Conservation (phyloP, 2,113 vertebrate genomes). For the Motacilla alba region DNA sequence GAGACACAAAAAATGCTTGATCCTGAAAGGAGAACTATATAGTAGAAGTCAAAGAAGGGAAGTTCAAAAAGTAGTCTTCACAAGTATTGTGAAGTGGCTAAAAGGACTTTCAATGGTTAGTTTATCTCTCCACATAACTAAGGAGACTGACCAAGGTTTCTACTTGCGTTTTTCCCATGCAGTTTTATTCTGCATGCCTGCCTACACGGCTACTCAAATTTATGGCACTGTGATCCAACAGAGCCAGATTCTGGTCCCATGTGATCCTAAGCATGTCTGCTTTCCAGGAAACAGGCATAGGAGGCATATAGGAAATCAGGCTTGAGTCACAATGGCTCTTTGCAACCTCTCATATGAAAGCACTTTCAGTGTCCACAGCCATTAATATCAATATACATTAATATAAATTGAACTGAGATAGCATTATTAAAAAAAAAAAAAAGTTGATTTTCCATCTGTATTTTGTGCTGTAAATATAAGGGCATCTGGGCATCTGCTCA, state of each 20-base stretch:
- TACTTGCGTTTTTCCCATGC: neutral
- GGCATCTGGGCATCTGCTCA: neutral
- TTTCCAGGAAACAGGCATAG: neutral
- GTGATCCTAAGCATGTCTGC: neutral
- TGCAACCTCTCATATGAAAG: neutral
- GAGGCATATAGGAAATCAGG: neutral
- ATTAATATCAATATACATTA: neutral
- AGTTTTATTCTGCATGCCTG: neutral
- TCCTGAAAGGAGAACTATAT: neutral
- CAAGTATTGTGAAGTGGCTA: neutral
- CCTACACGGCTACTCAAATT: fast-evolving
- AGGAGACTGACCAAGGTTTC: neutral
- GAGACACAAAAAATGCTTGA: neutral
- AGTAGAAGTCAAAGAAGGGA: neutral
- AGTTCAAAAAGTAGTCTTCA: neutral
- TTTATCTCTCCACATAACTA: neutral
- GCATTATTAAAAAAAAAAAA: neutral
- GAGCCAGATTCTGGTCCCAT: neutral
- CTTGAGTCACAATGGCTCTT: neutral
- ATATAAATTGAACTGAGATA: neutral
- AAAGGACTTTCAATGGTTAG: neutral
- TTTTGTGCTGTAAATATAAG: neutral
- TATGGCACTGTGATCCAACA: neutral
- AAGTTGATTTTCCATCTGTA: neutral
- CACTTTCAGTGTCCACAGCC: neutral